Percentiles rank a stretch among this genome's conserved stretches.
These are phyloP conservation scores for Drosophila neotestacea DNA, from an alignment of 2,888 invertebrate genomes.

Conservation along the genomic window DNA sequence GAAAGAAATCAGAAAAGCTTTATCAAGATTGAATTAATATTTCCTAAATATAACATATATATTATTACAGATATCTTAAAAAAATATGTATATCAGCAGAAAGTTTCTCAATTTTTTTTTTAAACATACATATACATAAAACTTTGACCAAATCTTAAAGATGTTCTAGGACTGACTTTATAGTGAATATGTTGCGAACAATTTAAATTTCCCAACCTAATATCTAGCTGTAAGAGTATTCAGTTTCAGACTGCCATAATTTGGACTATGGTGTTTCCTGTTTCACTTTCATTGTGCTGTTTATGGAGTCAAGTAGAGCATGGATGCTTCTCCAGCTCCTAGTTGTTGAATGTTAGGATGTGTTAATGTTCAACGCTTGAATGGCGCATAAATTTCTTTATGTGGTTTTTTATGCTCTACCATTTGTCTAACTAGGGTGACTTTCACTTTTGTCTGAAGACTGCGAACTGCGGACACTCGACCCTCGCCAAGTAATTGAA, in stretches of 20 bases:
- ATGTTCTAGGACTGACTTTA: background rate
- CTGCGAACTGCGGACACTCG: slow-evolving; percentile 20
- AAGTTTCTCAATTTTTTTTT: no score
- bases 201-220: no score
- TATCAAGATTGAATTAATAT: no score
- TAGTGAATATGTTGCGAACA: no score
- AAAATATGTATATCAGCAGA: no score
- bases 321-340: slow-evolving; percentile 29
- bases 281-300: slow-evolving; percentile 72
- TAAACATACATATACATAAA: no score
- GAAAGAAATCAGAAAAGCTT: no score
- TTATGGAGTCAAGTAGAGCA: slow-evolving; percentile 53
- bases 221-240: background rate
- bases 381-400: slow-evolving; percentile 79
- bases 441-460: slow-evolving; percentile 31
- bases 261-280: slow-evolving; percentile 1
- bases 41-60: no score
- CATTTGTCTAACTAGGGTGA: slow-evolving; percentile 56
- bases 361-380: slow-evolving; percentile 78
- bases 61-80: no score
- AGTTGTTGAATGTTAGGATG: slow-evolving; percentile 54
- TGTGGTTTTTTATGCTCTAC: slow-evolving; percentile 70
- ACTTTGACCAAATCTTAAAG: no score
- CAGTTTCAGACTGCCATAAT: background rate
- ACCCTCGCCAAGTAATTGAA: slow-evolving; percentile 68